A percentile compares a stretch with the other conserved stretches of the same genome.
phyloP scores from a whole-genome alignment of 1,140 invertebrate genomes.

The Trichogramma pretiosum region DNA sequence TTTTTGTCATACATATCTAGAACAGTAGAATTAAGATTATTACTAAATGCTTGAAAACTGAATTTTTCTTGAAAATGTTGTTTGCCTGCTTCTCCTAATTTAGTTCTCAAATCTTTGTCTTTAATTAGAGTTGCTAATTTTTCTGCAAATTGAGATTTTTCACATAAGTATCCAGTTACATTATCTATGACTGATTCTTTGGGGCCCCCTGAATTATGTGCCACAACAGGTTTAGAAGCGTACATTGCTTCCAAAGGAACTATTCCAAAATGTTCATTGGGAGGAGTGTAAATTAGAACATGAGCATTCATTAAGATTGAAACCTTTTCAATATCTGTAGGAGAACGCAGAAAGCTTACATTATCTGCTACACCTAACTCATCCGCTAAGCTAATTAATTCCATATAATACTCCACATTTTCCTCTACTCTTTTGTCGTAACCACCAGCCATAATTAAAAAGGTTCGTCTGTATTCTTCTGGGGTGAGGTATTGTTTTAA shows the following conservation, averaged over 20 bases:
- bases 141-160: slow-evolving; percentile 62
- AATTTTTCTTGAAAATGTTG: slow-evolving; percentile 53
- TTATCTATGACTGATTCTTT: slow-evolving; percentile 83
- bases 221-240: slow-evolving; percentile 84
- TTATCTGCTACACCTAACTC: slow-evolving; percentile 62
- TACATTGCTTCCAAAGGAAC: slow-evolving; percentile 99
- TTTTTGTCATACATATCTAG: slow-evolving; percentile 27
- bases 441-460: slow-evolving; percentile 92
- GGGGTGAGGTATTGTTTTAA: slow-evolving; percentile 48
- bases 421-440: slow-evolving; percentile 85
- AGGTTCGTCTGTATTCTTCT: slow-evolving; percentile 55
- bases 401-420: slow-evolving; percentile 80
- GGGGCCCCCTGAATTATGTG: slow-evolving; percentile 91
- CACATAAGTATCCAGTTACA: slow-evolving; percentile 84
- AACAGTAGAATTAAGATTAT: slow-evolving; percentile 47
- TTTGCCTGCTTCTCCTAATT: slow-evolving; percentile 52
- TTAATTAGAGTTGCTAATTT: slow-evolving; percentile 66
- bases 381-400: slow-evolving; percentile 60
- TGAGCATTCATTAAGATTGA: slow-evolving; percentile 65
- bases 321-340: slow-evolving; percentile 76
- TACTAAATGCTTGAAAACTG: slow-evolving; percentile 57
- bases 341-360: slow-evolving; percentile 79
- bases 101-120: slow-evolving; percentile 46
- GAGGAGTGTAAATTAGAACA: slow-evolving; percentile 88
- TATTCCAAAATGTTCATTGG: slow-evolving; percentile 98